phyloP scores from a whole-genome alignment of 2,797 vertebrate species.

The Heliangelus exortis region DNA sequence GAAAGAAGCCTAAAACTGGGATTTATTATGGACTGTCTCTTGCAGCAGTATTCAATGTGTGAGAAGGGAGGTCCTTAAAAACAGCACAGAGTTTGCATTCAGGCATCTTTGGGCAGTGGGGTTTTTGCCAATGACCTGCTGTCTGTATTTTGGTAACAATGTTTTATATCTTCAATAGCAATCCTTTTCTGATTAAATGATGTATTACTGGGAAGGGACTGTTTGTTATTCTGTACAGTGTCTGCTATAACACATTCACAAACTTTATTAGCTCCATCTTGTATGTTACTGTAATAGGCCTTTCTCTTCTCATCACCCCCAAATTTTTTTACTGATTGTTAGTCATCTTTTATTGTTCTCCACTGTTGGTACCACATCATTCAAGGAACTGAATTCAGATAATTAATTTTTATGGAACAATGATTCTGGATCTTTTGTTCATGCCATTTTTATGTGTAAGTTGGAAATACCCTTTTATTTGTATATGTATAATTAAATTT shows the following conservation, averaged over 20 bases:
- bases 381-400: background rate
- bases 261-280: background rate
- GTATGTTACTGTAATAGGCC: rapidly evolving
- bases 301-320: rapidly evolving
- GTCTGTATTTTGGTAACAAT: background rate
- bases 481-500: too few relatives aligned
- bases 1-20: rapidly evolving
- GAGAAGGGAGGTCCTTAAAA: background rate
- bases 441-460: background rate
- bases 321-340: background rate
- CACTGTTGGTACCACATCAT: background rate
- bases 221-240: background rate
- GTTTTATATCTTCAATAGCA: background rate
- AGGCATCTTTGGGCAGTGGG: background rate
- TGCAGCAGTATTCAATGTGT: background rate
- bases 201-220: background rate
- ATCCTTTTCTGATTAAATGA: background rate
- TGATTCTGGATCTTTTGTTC: background rate
- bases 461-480: background rate
- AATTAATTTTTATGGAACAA: background rate
- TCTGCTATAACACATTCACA: background rate
- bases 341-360: background rate
- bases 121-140: background rate
- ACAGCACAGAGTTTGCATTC: background rate
- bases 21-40: background rate